Evolutionary conservation across 1,140 invertebrate genomes (phyloP), one percentile per base, ranked within the genome.

Genomic region (Mya arenaria): DNA sequence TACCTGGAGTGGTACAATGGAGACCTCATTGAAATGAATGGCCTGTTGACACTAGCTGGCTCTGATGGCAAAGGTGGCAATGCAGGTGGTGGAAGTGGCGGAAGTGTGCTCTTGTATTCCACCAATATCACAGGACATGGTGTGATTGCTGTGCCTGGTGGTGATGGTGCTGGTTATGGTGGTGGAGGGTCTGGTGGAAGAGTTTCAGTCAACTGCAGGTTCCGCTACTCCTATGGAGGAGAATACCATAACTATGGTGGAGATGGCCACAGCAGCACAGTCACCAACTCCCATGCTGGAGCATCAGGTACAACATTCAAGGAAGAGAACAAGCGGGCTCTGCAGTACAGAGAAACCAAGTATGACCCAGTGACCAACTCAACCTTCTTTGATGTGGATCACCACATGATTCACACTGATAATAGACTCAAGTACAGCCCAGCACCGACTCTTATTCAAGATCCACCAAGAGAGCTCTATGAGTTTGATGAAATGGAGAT

Each of bases 61-160:
- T 60, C 66, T 58, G 71, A 86, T 81, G 88, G 87, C 13, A 15
- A 17, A 13, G 85, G 84, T 13, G 48, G 28, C 8, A 71, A 89
- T 75, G 84, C 85, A 55, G 89, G 88, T n/a, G 89, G 89, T 55
- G 89, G 88, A 17, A 88, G 84, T 82, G 89, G 89, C 36, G 89
- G 89, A 0, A 85, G 86, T 81, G 73, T 89, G 25, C 75, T 87
- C 65, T 86, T 90, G 39, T 62, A 82, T 37, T 75, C 88, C 0
- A 87, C 85, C 17, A 90, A 90, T 65, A 89, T 90, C 28, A 87
- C 88, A 13, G 89, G 89, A 34, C 89, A 90, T 68, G 89, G 89
- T n/a, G 66, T 83, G 5, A 88, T 90, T 37, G 72, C 82, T 66
- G 88, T 90, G 30, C 82, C 68, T 68, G 89, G 89, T 48, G 89